Percentiles rank a stretch among this genome's conserved stretches.
Conservation (phyloP, 1,140 invertebrate genomes). For the Aphelinus certus region DNA sequence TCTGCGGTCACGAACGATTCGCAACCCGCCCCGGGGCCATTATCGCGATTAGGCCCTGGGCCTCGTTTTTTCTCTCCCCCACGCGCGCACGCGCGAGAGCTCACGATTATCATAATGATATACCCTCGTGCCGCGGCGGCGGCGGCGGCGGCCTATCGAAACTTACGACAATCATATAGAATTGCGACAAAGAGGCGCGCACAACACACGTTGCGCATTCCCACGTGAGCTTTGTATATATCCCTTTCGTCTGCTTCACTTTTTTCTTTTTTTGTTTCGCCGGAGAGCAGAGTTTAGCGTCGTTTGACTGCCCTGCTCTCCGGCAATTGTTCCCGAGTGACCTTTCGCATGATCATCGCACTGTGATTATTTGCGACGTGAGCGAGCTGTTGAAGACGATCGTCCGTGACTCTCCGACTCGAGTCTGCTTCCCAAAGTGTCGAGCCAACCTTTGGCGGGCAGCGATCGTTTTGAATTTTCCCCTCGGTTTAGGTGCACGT, state of each 20-base stretch:
- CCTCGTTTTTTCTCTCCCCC: conserved; percentile 39
- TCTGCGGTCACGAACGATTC: conserved; percentile 62
- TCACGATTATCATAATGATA: conserved; percentile 63
- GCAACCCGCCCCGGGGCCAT: conserved; percentile 42
- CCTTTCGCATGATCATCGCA: conserved; percentile 28
- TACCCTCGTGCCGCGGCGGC: conserved; percentile 44
- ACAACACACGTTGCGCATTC: conserved; percentile 4
- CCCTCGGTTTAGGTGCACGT: no score
- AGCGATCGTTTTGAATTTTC: no score
- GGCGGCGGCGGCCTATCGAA: conserved; percentile 52
- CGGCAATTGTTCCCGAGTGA: conserved; percentile 4
- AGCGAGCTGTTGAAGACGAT: neutral
- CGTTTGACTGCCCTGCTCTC: neutral
- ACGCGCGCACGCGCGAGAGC: conserved; percentile 39
- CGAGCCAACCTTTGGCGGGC: conserved; percentile 10
- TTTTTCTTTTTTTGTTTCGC: neutral
- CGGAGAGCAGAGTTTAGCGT: conserved; percentile 22
- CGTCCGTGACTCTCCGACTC: neutral
- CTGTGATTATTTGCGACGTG: conserved; percentile 17
- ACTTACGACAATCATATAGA: conserved; percentile 59
- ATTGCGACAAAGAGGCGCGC: conserved; percentile 15
- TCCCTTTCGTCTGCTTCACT: neutral
- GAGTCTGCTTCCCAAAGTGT: neutral
- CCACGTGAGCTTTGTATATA: conserved; percentile 33
- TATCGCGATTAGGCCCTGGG: conserved; percentile 61